Evolutionary conservation across 2,113 vertebrate genomes (phyloP).

Genomic region (Hemiprocne comata): DNA sequence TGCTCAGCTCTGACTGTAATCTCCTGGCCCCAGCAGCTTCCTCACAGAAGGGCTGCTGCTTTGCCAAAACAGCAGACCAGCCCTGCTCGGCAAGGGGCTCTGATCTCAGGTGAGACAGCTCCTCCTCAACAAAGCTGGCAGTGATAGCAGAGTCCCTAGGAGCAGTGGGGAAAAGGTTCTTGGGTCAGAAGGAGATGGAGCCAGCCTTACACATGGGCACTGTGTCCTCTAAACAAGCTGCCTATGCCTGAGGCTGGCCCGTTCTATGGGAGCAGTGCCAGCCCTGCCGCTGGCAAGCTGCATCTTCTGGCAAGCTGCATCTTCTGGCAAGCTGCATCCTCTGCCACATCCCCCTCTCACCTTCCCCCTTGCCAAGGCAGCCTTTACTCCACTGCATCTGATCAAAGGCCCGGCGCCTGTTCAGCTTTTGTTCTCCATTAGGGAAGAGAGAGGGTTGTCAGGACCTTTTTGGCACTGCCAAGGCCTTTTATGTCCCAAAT

Average conservation of each 20-base stretch:
- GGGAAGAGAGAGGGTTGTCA: not conserved
- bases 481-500: constrained; percentile 53
- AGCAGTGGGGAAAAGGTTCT: not conserved
- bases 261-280: not conserved
- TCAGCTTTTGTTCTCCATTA: constrained; percentile 28
- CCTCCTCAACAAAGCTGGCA: not conserved
- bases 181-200: not conserved
- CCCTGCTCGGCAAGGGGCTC: not conserved
- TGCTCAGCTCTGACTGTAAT: not conserved
- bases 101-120: not conserved
- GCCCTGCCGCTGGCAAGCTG: constrained; percentile 17
- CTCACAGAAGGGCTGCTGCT: not conserved
- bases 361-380: constrained; percentile 3
- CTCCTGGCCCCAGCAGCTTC: not conserved
- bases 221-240: not conserved
- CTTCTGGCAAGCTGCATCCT: not conserved
- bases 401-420: not conserved
- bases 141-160: not conserved
- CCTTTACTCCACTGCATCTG: rapidly evolving
- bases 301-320: not conserved
- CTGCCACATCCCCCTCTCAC: not conserved
- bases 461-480: constrained; percentile 52
- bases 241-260: not conserved
- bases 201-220: not conserved
- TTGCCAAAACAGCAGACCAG: not conserved